Evolutionary conservation across 2,797 vertebrate species (phyloP).

Genomic region (Helicolenus hilgendorfi): DNA sequence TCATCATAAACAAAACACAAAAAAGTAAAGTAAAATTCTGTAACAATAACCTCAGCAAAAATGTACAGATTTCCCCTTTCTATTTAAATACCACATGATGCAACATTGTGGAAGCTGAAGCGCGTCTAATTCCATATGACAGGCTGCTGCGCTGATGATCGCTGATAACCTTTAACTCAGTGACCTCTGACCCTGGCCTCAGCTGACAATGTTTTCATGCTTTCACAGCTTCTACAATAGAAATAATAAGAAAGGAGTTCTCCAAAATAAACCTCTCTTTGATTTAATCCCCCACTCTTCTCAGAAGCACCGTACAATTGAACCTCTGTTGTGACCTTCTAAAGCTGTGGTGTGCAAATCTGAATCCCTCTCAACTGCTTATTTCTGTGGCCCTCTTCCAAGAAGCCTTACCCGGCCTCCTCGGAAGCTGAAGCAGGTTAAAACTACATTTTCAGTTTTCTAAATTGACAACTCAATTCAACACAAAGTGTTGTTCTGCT

Average conservation of each 20-base stretch:
- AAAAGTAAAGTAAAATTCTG: not conserved
- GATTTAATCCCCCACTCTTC: constrained; percentile 61
- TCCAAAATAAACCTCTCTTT: constrained; percentile 34
- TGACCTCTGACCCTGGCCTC: constrained; percentile 42
- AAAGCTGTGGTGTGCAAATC: constrained; percentile 67
- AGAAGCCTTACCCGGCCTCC: constrained; percentile 13
- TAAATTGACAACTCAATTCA: not conserved
- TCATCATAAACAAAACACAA: constrained; percentile 2
- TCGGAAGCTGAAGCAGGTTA: not conserved
- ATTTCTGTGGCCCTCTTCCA: constrained; percentile 43
- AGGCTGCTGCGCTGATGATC: not conserved
- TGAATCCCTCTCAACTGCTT: constrained; percentile 66
- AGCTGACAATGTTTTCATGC: constrained; percentile 37
- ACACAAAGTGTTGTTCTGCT: constrained; percentile 1
- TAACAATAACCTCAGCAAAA: not conserved
- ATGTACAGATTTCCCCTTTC: not conserved
- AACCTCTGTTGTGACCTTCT: constrained; percentile 74
- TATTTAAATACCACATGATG: not conserved
- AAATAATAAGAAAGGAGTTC: constrained; percentile 45
- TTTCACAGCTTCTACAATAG: constrained; percentile 40
- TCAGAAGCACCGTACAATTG: constrained; percentile 58
- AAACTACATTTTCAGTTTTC: not conserved
- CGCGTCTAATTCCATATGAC: constrained; percentile 15
- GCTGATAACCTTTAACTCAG: constrained; percentile 38
- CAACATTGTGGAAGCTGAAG: not conserved